Percentiles rank a stretch among this genome's conserved stretches.
Evolutionary conservation across 2,113 vertebrate species (phyloP).

Genomic region (Cochlearius cochlearius): DNA sequence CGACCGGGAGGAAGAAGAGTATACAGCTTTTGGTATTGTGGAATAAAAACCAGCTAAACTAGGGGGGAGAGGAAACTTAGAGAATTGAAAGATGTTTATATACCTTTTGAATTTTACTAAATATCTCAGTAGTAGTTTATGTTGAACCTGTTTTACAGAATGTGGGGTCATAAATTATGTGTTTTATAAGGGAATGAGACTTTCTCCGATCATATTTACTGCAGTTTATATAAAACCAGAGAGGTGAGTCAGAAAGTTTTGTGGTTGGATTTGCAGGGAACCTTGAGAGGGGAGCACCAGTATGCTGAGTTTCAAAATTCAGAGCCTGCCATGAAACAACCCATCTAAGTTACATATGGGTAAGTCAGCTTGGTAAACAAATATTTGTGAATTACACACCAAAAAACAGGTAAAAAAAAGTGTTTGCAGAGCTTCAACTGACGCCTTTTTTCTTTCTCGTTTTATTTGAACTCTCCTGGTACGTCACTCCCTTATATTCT

Average conservation of each 20-base stretch:
- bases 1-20: background rate
- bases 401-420: background rate
- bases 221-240: background rate
- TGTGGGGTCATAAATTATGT: background rate
- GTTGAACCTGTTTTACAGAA: background rate
- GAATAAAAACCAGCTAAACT: background rate
- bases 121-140: background rate
- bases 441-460: background rate
- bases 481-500: background rate
- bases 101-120: background rate
- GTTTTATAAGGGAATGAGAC: background rate
- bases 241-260: slow-evolving; percentile 25
- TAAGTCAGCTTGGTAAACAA: background rate
- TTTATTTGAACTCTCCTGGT: background rate
- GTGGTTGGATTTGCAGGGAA: slow-evolving; percentile 37
- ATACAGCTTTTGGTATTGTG: background rate
- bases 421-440: background rate
- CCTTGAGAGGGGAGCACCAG: background rate
- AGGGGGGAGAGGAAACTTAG: background rate
- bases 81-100: background rate
- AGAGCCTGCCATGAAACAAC: slow-evolving; percentile 4
- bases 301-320: slow-evolving; percentile 35
- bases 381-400: background rate
- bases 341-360: background rate
- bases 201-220: background rate